These are phyloP conservation scores for Saccopteryx leptura DNA, from an alignment of 2,113 vertebrate species.

Conservation along the genomic window DNA sequence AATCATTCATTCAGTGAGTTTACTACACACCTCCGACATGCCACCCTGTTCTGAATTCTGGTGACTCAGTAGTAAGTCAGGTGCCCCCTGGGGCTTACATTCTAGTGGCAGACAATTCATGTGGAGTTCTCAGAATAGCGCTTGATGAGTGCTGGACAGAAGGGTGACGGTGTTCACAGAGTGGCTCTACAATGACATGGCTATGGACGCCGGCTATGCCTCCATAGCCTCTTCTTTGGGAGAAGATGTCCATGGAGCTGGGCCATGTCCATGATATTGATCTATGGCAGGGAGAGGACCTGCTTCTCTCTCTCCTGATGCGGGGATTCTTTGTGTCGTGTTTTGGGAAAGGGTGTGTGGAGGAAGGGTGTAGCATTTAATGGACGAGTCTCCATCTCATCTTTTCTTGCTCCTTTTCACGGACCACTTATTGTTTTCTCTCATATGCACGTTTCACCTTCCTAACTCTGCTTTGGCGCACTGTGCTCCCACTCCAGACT, in stretches of 20 bases:
- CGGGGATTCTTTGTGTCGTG: background rate
- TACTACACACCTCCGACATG: background rate
- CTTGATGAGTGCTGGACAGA: background rate
- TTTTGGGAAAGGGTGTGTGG: background rate
- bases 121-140: background rate
- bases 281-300: background rate
- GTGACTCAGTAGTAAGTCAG: background rate
- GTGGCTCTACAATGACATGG: background rate
- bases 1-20: background rate
- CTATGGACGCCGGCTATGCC: background rate
- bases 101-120: background rate
- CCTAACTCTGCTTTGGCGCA: background rate
- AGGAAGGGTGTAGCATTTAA: background rate
- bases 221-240: background rate
- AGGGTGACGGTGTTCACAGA: background rate
- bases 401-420: background rate
- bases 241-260: background rate
- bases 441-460: background rate
- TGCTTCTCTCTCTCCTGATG: background rate
- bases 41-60: conserved; percentile 13
- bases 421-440: background rate
- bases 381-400: background rate
- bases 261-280: background rate
- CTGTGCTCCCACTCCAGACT: background rate
- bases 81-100: accelerated